Conservation (phyloP, 2,113 vertebrate genomes). For the Rafetus swinhoei region DNA sequence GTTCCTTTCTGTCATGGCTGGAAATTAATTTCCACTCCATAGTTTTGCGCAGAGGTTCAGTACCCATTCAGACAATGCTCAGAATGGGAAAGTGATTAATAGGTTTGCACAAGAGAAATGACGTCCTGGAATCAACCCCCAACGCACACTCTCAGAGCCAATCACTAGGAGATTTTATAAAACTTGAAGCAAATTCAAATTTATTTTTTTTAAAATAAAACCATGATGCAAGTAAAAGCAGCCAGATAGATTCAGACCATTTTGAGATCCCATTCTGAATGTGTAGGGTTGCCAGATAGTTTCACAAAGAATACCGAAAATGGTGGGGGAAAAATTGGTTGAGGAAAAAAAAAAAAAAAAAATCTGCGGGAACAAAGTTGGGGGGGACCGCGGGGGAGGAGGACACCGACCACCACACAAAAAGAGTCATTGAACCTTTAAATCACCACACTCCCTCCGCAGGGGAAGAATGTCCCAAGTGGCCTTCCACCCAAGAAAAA, state of each 20-base stretch:
- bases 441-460: too few relatives aligned
- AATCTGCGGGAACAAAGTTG: too few relatives aligned
- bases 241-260: not conserved
- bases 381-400: too few relatives aligned
- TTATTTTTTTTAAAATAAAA: not conserved
- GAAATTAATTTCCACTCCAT: not conserved
- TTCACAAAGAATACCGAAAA: too few relatives aligned
- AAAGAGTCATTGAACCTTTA: too few relatives aligned
- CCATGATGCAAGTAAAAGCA: not conserved
- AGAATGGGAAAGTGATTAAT: not conserved
- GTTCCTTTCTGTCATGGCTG: not conserved
- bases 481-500: too few relatives aligned
- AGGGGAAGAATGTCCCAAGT: too few relatives aligned
- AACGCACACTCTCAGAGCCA: not conserved
- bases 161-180: not conserved
- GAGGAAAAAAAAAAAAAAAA: too few relatives aligned
- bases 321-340: too few relatives aligned
- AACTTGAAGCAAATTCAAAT: not conserved
- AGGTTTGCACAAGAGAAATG: not conserved
- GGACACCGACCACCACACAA: too few relatives aligned
- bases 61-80: not conserved
- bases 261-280: not conserved
- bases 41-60: not conserved
- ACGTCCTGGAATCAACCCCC: not conserved
- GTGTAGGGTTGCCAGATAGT: too few relatives aligned